phyloP scores from a whole-genome alignment of 1,140 invertebrate genomes.

The Phortica variegata region DNA sequence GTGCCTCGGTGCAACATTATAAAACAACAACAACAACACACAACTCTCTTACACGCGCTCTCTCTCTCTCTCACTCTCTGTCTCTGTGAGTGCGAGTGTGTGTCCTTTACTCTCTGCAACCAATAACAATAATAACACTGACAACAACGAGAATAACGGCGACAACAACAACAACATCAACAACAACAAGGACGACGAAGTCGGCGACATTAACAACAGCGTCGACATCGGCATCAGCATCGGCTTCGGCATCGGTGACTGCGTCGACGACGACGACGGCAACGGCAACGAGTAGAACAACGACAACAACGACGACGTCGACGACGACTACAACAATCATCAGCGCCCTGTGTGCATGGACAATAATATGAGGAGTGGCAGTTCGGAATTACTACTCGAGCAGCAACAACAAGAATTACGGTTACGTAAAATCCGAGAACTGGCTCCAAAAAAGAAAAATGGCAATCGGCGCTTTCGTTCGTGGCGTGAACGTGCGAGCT shows the following conservation, averaged over 20 bases:
- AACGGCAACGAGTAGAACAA: slow-evolving; percentile 19
- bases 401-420: slow-evolving; percentile 69
- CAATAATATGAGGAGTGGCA: slow-evolving; percentile 79
- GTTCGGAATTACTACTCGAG: slow-evolving; percentile 80
- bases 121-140: slow-evolving; percentile 16
- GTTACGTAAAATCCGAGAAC: slow-evolving; percentile 69
- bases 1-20: slow-evolving; percentile 1
- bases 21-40: background rate
- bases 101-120: background rate
- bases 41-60: background rate
- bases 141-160: slow-evolving; percentile 10
- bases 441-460: slow-evolving; percentile 62
- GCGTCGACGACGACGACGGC: slow-evolving; percentile 7
- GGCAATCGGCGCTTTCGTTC: slow-evolving; percentile 64
- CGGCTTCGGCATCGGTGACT: slow-evolving; percentile 10
- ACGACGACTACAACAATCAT: slow-evolving; percentile 42
- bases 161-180: slow-evolving; percentile 24
- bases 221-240: slow-evolving; percentile 10
- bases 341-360: slow-evolving; percentile 56
- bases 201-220: slow-evolving; percentile 22
- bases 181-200: slow-evolving; percentile 27
- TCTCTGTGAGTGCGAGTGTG: too few species aligned
- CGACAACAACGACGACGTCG: slow-evolving; percentile 28
- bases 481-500: slow-evolving; percentile 73
- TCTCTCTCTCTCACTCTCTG: background rate